These are phyloP conservation scores for Yponomeuta sedellus DNA, from an alignment of 2,888 invertebrate genomes.

Conservation along the genomic window DNA sequence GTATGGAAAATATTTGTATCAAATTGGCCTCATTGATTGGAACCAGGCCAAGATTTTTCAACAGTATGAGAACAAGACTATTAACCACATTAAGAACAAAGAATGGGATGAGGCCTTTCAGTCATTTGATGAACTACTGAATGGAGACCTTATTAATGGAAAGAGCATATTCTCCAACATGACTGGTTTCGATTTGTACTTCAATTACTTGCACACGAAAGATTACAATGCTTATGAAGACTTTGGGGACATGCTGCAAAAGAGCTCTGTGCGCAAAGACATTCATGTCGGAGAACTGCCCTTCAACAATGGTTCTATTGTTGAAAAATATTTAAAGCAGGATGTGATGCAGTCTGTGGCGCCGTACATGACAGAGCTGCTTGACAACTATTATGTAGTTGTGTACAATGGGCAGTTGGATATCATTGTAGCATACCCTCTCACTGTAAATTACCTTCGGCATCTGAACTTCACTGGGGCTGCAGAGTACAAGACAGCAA, in stretches of 20 bases:
- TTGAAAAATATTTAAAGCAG: constrained; percentile 81
- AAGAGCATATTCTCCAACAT: constrained; percentile 82
- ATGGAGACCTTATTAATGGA: constrained; percentile 78
- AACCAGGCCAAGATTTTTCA: constrained; percentile 79
- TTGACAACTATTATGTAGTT: constrained; percentile 82
- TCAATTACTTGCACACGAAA: constrained; percentile 81
- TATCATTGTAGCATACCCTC: constrained; percentile 91
- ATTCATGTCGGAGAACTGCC: constrained; percentile 90
- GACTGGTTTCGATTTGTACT: constrained; percentile 86
- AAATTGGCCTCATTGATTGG: constrained; percentile 82
- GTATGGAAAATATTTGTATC: constrained; percentile 88
- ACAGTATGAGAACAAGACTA: constrained; percentile 75
- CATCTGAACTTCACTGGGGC: constrained; percentile 82
- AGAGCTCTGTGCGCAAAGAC: constrained; percentile 78
- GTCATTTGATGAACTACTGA: constrained; percentile 82
- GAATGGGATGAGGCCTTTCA: constrained; percentile 83
- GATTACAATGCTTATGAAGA: constrained; percentile 69
- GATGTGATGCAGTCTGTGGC: constrained; percentile 91
- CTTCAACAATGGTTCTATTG: constrained; percentile 79
- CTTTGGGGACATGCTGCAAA: constrained; percentile 80
- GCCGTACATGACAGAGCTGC: constrained; percentile 80
- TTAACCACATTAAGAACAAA: constrained; percentile 77
- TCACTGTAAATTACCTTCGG: constrained; percentile 87
- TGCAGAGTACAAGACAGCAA: constrained; percentile 79
- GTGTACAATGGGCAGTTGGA: constrained; percentile 95